phyloP scores from a whole-genome alignment of 2,888 invertebrate genomes.

The Oscheius sp. region DNA sequence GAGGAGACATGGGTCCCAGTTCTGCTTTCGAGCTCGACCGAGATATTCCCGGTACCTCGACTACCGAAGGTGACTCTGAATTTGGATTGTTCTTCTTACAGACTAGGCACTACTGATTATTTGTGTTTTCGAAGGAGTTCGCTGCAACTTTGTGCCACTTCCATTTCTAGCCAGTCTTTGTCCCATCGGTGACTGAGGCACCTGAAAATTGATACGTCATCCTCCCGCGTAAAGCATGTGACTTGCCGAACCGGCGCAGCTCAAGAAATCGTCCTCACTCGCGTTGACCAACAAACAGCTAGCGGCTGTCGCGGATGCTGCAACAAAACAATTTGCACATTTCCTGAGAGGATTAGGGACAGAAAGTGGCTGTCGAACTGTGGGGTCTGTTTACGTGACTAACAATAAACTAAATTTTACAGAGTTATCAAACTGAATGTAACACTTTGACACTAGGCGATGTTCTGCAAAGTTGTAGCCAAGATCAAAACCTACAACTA shows the following conservation, averaged over 20 bases:
- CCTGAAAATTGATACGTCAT: slow-evolving; percentile 10
- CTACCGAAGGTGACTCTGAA: slow-evolving; percentile 51
- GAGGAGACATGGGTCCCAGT: slow-evolving; percentile 9
- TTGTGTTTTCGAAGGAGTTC: slow-evolving; percentile 29
- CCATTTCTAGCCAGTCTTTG: slow-evolving; percentile 16
- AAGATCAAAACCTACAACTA: no score
- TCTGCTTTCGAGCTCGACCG: slow-evolving; percentile 45
- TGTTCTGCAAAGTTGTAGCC: no score
- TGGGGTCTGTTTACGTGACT: no score
- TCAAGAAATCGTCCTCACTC: slow-evolving; percentile 33
- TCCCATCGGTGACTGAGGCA: slow-evolving; percentile 24
- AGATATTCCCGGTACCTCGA: slow-evolving; percentile 56
- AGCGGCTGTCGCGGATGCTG: slow-evolving; percentile 18
- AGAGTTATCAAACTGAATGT: no score
- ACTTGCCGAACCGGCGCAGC: slow-evolving; percentile 34
- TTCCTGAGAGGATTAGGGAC: background rate
- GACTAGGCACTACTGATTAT: slow-evolving; percentile 25
- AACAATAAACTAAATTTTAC: no score
- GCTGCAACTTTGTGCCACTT: slow-evolving; percentile 1
- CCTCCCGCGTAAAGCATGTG: slow-evolving; percentile 12
- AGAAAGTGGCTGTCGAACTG: no score
- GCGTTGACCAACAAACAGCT: slow-evolving; percentile 30
- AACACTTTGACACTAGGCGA: no score
- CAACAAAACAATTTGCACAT: slow-evolving; percentile 16
- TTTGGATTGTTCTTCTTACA: background rate